These are phyloP conservation scores for Rhopalosiphum nymphaeae DNA, from an alignment of 2,888 invertebrate genomes.

Conservation along the genomic window DNA sequence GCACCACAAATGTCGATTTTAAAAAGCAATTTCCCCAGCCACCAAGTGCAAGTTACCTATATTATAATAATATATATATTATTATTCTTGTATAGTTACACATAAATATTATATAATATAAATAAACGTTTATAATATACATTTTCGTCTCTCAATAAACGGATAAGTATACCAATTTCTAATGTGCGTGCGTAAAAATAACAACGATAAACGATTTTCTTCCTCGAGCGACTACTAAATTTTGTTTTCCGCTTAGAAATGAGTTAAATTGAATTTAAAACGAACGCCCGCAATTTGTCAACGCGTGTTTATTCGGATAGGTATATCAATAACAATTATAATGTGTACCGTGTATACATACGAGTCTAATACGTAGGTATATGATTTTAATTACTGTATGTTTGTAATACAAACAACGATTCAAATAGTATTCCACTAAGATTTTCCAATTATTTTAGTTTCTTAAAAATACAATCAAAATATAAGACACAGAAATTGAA, in stretches of 20 bases:
- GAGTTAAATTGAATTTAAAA: constrained; percentile 9
- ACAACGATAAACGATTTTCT: not conserved
- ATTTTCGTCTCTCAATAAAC: constrained; percentile 16
- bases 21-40: constrained; percentile 35
- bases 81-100: not conserved
- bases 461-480: not conserved
- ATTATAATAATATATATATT: constrained; percentile 13
- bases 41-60: not conserved
- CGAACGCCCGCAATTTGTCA: not conserved
- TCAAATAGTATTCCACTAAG: not conserved
- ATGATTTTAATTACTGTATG: not conserved
- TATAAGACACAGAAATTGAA: not conserved
- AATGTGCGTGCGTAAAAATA: constrained; percentile 6
- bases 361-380: not conserved
- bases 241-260: not conserved
- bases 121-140: not conserved
- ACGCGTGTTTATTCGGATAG: not conserved
- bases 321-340: not conserved
- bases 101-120: not conserved
- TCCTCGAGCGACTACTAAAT: not conserved
- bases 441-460: not conserved
- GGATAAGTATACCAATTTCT: constrained; percentile 31
- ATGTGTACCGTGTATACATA: not conserved
- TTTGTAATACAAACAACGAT: not conserved
- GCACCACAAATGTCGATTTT: constrained; percentile 18